Conservation (phyloP, 2,797 vertebrate genomes). For the Epinephelus malabaricus region DNA sequence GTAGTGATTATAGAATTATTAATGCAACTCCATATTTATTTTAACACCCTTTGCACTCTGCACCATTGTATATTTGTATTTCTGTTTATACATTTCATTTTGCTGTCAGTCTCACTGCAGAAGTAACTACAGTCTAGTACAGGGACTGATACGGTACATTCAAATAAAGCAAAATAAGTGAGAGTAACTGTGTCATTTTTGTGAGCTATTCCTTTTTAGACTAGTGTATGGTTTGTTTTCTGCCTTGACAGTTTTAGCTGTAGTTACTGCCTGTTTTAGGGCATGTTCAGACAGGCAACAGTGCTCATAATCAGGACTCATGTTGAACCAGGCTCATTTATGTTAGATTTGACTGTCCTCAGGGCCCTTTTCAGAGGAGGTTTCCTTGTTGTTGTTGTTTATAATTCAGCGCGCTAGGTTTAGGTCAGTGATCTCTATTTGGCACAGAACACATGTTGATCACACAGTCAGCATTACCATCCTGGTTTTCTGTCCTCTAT, state of each 20-base stretch:
- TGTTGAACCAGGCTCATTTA: not conserved
- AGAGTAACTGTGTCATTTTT: not conserved
- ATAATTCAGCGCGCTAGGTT: not conserved
- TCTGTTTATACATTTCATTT: too few relatives aligned
- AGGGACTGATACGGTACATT: not conserved
- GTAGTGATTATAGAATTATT: too few relatives aligned
- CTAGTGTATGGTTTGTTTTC: not conserved
- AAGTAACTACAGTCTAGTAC: not conserved
- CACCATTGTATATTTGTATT: too few relatives aligned
- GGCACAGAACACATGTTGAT: not conserved
- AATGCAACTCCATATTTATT: too few relatives aligned
- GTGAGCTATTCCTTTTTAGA: not conserved
- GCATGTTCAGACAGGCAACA: slow-evolving; percentile 2
- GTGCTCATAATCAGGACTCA: not conserved
- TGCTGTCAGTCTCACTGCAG: too few relatives aligned
- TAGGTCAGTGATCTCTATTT: not conserved
- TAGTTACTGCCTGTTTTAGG: not conserved
- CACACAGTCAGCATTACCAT: not conserved
- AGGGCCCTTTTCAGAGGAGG: not conserved
- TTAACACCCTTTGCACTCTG: too few relatives aligned
- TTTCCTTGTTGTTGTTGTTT: too few relatives aligned
- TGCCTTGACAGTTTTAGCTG: not conserved
- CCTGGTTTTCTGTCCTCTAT: not conserved
- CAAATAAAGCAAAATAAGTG: not conserved
- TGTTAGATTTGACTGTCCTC: not conserved